Conservation (phyloP, 2,888 invertebrate species). For the Crossocerus cetratus region DNA sequence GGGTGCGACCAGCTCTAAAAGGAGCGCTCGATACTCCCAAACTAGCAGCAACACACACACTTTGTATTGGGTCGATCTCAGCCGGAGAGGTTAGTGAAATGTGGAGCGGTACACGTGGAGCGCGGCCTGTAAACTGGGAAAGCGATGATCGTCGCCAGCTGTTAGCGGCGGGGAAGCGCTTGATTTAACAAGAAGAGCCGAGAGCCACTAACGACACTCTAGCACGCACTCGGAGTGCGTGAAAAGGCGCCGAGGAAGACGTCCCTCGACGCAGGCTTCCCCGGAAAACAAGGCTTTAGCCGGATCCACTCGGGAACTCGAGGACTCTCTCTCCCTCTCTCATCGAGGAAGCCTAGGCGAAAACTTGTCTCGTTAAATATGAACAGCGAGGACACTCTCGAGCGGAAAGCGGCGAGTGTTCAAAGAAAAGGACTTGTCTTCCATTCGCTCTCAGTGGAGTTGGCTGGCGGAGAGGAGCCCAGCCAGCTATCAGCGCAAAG, state of each 20-base stretch:
- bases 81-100: too few relatives aligned
- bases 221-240: background rate
- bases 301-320: slow-evolving; percentile 35
- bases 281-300: slow-evolving; percentile 1
- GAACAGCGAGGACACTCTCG: slow-evolving; percentile 33
- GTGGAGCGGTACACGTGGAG: too few relatives aligned
- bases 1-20: too few relatives aligned
- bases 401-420: slow-evolving; percentile 3
- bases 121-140: background rate
- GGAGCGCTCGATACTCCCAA: too few relatives aligned
- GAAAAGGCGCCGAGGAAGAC: background rate
- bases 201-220: slow-evolving; percentile 45
- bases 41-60: too few relatives aligned
- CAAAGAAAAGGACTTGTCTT: slow-evolving; percentile 12
- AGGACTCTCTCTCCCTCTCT: slow-evolving; percentile 34
- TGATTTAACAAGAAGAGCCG: slow-evolving; percentile 39
- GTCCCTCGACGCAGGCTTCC: background rate
- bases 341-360: slow-evolving; percentile 32
- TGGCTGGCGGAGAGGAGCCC: too few relatives aligned
- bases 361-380: slow-evolving; percentile 49
- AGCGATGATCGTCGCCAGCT: slow-evolving; percentile 57
- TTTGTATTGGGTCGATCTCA: too few relatives aligned
- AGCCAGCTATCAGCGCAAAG: too few relatives aligned
- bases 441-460: too few relatives aligned
- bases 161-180: slow-evolving; percentile 38